Percentiles rank a stretch among this genome's conserved stretches.
Conservation (phyloP, 2,797 vertebrate species). For the Enteromius paludinosus region DNA sequence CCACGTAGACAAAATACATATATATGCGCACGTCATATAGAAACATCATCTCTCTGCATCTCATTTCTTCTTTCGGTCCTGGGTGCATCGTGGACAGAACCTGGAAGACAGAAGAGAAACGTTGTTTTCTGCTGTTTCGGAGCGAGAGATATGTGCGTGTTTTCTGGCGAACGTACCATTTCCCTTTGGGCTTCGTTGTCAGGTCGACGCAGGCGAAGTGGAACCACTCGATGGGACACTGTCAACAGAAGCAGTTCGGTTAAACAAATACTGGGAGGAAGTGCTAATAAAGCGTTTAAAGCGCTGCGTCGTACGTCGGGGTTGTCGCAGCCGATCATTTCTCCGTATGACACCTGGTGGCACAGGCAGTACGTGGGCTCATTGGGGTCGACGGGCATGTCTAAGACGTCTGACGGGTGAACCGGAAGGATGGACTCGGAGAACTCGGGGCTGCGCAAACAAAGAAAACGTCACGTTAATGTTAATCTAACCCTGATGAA, state of each 20-base stretch:
- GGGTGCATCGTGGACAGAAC: constrained; percentile 96
- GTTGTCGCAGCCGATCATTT: constrained; percentile 99
- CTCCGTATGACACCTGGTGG: constrained; percentile 96
- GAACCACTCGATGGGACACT: constrained; percentile 99
- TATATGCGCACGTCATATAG: constrained; percentile 62
- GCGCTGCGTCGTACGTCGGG: constrained; percentile 82
- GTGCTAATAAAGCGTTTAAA: background rate
- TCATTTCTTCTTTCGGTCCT: constrained; percentile 95
- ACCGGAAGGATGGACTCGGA: constrained; percentile 88
- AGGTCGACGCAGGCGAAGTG: constrained; percentile 98
- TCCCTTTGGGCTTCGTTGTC: constrained; percentile 96
- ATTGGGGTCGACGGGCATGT: constrained; percentile 97
- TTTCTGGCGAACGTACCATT: constrained; percentile 84
- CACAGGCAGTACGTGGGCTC: constrained; percentile 96
- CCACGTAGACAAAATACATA: constrained; percentile 71
- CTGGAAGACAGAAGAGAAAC: constrained; percentile 69
- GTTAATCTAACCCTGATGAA: background rate
- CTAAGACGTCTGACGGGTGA: constrained; percentile 92
- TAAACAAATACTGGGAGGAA: background rate
- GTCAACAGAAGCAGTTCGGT: constrained; percentile 3
- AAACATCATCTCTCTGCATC: constrained; percentile 58
- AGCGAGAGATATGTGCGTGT: background rate
- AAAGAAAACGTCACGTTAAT: background rate
- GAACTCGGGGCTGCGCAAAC: constrained; percentile 81
- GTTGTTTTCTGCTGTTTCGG: background rate